phyloP scores from a whole-genome alignment of 1,140 invertebrate species.

The Medauroidea extradentata region DNA sequence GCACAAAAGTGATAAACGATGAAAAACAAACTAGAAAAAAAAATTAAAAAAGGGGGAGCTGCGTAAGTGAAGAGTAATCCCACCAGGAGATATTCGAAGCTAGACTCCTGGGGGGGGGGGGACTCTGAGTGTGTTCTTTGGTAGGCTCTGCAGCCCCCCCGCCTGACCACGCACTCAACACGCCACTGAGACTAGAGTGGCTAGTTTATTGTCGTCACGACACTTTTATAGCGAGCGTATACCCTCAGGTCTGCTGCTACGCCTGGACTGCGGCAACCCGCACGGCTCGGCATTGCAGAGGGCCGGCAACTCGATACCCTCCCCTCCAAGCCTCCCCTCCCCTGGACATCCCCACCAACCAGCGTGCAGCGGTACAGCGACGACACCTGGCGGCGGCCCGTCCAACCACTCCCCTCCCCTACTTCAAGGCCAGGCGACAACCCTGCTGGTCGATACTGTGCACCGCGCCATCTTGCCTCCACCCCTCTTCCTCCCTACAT shows the following conservation, averaged over 20 bases:
- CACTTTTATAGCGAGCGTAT: not conserved
- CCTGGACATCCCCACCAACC: not conserved
- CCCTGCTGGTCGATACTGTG: too few relatives aligned
- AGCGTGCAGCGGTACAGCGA: too few relatives aligned
- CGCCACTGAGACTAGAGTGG: not conserved
- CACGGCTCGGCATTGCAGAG: too few relatives aligned
- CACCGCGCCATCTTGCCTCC: too few relatives aligned
- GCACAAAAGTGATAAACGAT: not conserved
- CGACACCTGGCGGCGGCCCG: too few relatives aligned
- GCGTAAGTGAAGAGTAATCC: not conserved
- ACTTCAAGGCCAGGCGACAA: too few relatives aligned
- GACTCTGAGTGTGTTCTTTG: not conserved
- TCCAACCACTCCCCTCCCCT: too few relatives aligned
- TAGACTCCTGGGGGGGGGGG: not conserved
- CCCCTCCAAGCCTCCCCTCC: not conserved
- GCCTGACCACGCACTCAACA: not conserved
- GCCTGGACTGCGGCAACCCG: too few relatives aligned
- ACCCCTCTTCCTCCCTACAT: too few relatives aligned
- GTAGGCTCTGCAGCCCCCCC: conserved; percentile 5
- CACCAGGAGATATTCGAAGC: too few relatives aligned
- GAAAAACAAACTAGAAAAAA: not conserved
- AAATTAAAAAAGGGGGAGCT: not conserved
- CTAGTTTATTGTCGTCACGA: not conserved
- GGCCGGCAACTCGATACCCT: not conserved
- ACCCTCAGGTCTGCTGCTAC: not conserved